A percentile compares a stretch with the other conserved stretches of the same genome.
Conservation (phyloP, 2,888 invertebrate species). For the Ecdyonurus torrentis region DNA sequence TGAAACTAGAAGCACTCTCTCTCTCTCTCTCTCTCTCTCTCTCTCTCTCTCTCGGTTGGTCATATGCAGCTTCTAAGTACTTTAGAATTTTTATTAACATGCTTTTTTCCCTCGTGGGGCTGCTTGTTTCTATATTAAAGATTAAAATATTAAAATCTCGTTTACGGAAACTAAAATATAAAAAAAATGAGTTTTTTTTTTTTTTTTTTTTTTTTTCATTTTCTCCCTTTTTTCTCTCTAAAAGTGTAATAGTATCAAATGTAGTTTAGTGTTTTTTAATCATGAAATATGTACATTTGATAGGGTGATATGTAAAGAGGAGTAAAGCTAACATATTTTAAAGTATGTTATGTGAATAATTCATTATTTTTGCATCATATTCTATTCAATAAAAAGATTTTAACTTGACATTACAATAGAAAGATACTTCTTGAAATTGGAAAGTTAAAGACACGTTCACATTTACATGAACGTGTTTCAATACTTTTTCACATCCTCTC, state of each 20-base stretch:
- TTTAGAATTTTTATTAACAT: not conserved
- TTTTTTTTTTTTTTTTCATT: not conserved
- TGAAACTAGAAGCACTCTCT: not conserved
- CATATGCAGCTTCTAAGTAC: not conserved
- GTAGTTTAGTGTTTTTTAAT: not conserved
- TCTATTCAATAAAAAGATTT: too few relatives aligned
- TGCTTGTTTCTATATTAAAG: not conserved
- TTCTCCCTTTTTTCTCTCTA: not conserved
- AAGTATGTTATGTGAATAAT: not conserved
- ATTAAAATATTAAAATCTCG: conserved; percentile 3
- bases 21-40: not conserved
- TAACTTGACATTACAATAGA: too few relatives aligned
- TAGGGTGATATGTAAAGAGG: not conserved
- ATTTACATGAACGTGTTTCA: too few relatives aligned
- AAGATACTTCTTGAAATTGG: too few relatives aligned
- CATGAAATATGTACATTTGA: conserved; percentile 2
- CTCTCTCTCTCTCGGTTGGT: not conserved
- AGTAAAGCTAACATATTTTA: not conserved
- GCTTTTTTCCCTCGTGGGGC: not conserved
- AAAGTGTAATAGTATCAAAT: not conserved
- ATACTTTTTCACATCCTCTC: too few relatives aligned
- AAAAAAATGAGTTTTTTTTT: not conserved
- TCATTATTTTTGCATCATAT: not conserved
- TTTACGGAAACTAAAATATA: not conserved
- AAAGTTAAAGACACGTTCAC: too few relatives aligned